Evolutionary conservation across 2,113 vertebrate genomes (phyloP).

Genomic region (Verasper variegatus): DNA sequence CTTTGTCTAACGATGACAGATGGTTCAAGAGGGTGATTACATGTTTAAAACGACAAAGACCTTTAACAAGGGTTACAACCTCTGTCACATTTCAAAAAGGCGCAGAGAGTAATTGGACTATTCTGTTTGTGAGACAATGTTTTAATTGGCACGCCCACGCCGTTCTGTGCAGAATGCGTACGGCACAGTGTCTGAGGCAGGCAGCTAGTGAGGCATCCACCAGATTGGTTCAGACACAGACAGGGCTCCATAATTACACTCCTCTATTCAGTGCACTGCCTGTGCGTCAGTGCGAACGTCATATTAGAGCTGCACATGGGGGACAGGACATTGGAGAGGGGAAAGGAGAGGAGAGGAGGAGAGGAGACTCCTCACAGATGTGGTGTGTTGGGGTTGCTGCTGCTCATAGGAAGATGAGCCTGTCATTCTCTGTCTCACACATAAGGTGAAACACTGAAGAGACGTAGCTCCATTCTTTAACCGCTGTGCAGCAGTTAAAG

Average conservation of each 20-base stretch:
- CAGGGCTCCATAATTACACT: slow-evolving; percentile 68
- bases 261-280: slow-evolving; percentile 68
- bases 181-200: slow-evolving; percentile 47
- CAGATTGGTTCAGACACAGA: slow-evolving; percentile 66
- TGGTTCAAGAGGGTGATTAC: slow-evolving; percentile 9
- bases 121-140: slow-evolving; percentile 45
- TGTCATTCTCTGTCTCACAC: slow-evolving; percentile 41
- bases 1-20: slow-evolving; percentile 26
- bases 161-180: slow-evolving; percentile 26
- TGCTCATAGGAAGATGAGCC: slow-evolving; percentile 52
- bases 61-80: slow-evolving; percentile 14
- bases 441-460: slow-evolving; percentile 45
- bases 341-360: slow-evolving; percentile 17
- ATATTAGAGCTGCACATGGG: slow-evolving; percentile 63
- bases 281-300: slow-evolving; percentile 77
- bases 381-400: slow-evolving; percentile 12
- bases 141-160: slow-evolving; percentile 55
- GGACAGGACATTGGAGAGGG: slow-evolving; percentile 45
- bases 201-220: slow-evolving; percentile 11
- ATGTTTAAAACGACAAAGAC: slow-evolving; percentile 41
- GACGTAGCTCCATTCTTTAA: neutral
- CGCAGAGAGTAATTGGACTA: slow-evolving; percentile 31
- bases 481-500: no score
- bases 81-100: slow-evolving; percentile 18
- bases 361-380: slow-evolving; percentile 32